Conservation (phyloP, 2,113 vertebrate species). For the Castor canadensis region DNA sequence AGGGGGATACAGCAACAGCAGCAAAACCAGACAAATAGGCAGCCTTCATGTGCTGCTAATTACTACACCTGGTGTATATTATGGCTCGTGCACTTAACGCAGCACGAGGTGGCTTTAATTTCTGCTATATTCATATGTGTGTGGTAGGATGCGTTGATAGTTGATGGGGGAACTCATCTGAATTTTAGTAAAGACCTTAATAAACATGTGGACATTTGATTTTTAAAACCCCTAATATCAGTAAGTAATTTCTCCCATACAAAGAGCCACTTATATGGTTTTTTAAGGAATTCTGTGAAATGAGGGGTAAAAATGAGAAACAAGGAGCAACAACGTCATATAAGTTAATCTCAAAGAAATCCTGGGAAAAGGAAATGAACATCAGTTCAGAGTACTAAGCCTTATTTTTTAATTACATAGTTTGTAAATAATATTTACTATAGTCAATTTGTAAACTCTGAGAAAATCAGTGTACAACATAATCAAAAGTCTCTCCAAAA, state of each 20-base stretch:
- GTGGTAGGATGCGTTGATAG: not conserved
- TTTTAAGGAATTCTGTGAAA: constrained; percentile 49
- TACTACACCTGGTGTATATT: constrained; percentile 92
- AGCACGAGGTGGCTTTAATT: constrained; percentile 82
- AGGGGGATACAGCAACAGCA: constrained; percentile 89
- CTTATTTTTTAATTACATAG: constrained; percentile 42
- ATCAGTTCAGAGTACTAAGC: constrained; percentile 8
- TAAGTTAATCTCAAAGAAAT: not conserved
- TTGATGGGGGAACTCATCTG: constrained; percentile 46
- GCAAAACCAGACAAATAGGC: constrained; percentile 89
- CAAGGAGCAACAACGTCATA: not conserved
- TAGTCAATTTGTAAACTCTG: constrained; percentile 62
- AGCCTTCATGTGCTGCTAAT: constrained; percentile 90
- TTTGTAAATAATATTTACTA: constrained; percentile 57
- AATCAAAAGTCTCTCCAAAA: constrained; percentile 55
- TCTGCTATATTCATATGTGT: constrained; percentile 50
- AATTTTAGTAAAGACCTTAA: constrained; percentile 68
- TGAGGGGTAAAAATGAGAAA: constrained; percentile 14
- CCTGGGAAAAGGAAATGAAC: constrained; percentile 2
- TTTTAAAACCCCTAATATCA: constrained; percentile 34
- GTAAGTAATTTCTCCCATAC: not conserved
- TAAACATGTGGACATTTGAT: constrained; percentile 55
- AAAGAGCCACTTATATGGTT: not conserved
- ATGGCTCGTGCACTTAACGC: constrained; percentile 85
- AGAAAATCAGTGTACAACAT: constrained; percentile 60